Conservation (phyloP, 1,140 invertebrate genomes). For the Trichonephila clavipes region DNA sequence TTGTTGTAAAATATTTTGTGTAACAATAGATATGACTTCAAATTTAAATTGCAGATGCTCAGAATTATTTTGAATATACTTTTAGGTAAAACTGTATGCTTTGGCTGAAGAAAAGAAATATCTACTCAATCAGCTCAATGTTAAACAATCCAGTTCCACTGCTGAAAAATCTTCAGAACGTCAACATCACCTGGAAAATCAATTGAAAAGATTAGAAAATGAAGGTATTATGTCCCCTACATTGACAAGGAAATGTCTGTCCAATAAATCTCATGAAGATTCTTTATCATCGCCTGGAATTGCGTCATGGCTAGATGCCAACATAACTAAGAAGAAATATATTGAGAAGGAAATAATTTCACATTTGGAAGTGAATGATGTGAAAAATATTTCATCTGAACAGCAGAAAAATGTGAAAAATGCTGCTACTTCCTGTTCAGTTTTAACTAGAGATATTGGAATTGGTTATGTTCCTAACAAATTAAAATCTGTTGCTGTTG, state of each 20-base stretch:
- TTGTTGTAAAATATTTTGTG: no score
- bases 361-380: constrained; percentile 16
- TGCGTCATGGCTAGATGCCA: constrained; percentile 59
- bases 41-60: no score
- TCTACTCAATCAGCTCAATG: constrained; percentile 84
- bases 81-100: constrained; percentile 86
- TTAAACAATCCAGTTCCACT: constrained; percentile 1
- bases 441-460: constrained; percentile 86
- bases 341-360: constrained; percentile 63
- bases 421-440: constrained; percentile 86
- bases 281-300: constrained; percentile 56
- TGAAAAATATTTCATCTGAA: background rate
- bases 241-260: constrained; percentile 77
- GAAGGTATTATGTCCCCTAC: constrained; percentile 72
- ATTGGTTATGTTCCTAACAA: constrained; percentile 83
- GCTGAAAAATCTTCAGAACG: background rate
- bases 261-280: background rate
- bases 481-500: constrained; percentile 79
- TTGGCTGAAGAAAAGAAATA: constrained; percentile 88
- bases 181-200: constrained; percentile 2
- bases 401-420: constrained; percentile 81
- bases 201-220: constrained; percentile 78
- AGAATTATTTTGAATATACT: constrained; percentile 32
- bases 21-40: no score
- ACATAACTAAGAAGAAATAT: constrained; percentile 27